Conservation (phyloP, 2,797 vertebrate species). For the Tympanoctomys barrerae region DNA sequence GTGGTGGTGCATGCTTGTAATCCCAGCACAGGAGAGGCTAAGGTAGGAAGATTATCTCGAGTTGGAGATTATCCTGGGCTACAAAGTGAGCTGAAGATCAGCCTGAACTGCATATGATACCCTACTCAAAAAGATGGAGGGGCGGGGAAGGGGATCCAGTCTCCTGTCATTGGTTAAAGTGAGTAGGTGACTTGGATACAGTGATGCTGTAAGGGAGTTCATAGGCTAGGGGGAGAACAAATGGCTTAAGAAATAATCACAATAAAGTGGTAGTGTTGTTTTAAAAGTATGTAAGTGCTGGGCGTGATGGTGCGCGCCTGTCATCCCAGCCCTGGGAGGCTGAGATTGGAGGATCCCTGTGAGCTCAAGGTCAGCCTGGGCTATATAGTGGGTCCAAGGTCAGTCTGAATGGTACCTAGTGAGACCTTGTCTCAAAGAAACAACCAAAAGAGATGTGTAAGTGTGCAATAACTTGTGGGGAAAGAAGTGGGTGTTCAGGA, state of each 20-base stretch:
- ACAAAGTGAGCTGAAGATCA: too few species aligned
- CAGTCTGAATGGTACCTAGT: background rate
- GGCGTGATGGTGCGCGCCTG: background rate
- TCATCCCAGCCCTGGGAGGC: background rate
- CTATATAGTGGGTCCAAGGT: background rate
- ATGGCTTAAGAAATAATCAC: slow-evolving; percentile 44
- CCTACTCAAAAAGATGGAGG: too few species aligned
- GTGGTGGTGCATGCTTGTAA: too few species aligned
- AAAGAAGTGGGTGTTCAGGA: background rate
- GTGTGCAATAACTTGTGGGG: background rate
- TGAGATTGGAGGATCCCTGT: background rate
- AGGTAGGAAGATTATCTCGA: too few species aligned
- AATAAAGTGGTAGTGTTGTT: background rate
- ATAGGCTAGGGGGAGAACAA: slow-evolving; percentile 56
- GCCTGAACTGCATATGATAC: too few species aligned
- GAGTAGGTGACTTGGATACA: slow-evolving; percentile 17
- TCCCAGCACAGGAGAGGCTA: too few species aligned
- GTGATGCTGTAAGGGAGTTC: slow-evolving; percentile 48
- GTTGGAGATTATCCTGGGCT: too few species aligned
- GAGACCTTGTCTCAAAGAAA: background rate
- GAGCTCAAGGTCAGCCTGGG: too few species aligned
- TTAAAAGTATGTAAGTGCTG: background rate
- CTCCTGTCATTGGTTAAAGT: slow-evolving; percentile 53
- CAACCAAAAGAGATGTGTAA: background rate
- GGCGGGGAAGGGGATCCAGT: background rate